Percentiles rank a stretch among this genome's conserved stretches.
Conservation (phyloP, 2,113 vertebrate species). For the Tachysurus fulvidraco region DNA sequence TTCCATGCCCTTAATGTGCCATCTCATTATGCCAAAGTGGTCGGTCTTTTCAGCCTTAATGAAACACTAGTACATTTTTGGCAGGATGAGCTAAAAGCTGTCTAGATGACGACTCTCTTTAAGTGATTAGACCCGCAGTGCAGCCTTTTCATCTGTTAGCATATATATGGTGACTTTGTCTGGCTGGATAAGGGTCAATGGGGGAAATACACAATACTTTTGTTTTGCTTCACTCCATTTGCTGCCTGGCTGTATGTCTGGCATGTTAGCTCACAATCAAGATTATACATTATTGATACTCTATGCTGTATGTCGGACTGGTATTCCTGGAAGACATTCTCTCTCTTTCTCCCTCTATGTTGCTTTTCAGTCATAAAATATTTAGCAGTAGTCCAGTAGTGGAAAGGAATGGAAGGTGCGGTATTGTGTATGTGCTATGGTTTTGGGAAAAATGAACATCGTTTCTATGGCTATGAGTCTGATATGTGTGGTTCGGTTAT, state of each 20-base stretch:
- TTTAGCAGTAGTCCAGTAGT: slow-evolving; percentile 58
- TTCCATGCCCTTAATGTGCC: slow-evolving; percentile 22
- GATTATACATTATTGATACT: slow-evolving; percentile 69
- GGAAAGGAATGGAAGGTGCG: not conserved
- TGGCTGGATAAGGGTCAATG: slow-evolving; percentile 37
- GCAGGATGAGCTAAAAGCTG: not conserved
- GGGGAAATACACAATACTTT: slow-evolving; percentile 59
- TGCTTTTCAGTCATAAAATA: slow-evolving; percentile 65
- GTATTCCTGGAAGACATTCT: slow-evolving; percentile 43
- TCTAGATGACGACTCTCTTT: not conserved
- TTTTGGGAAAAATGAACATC: slow-evolving; percentile 23
- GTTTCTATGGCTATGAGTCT: slow-evolving; percentile 3
- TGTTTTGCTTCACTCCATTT: slow-evolving; percentile 54
- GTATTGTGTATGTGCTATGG: not conserved
- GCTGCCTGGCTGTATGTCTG: slow-evolving; percentile 51
- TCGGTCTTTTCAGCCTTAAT: slow-evolving; percentile 44
- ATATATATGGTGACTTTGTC: not conserved
- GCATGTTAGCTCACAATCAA: slow-evolving; percentile 58
- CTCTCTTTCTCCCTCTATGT: slow-evolving; percentile 33
- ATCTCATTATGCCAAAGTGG: slow-evolving; percentile 11
- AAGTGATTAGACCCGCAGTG: not conserved
- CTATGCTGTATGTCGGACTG: slow-evolving; percentile 60
- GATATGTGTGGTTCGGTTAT: not conserved
- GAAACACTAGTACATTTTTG: slow-evolving; percentile 22
- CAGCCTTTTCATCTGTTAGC: not conserved